These are phyloP conservation scores for Parnassius smintheus DNA, from an alignment of 2,888 invertebrate genomes.

Conservation along the genomic window DNA sequence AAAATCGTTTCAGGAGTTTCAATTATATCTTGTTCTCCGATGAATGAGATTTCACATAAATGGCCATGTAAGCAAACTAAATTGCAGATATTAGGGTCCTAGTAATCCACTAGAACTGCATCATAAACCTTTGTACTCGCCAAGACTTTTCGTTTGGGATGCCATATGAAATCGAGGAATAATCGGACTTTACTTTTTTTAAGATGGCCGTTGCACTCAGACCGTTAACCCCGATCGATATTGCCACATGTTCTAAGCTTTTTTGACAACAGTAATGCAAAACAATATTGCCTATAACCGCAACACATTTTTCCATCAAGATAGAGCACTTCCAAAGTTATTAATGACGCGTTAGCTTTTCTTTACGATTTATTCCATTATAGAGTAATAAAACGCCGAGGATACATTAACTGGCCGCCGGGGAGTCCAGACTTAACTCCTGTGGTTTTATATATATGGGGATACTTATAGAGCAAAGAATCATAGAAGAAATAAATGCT, in stretches of 20 bases:
- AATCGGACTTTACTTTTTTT: conserved; percentile 33
- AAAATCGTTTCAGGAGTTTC: conserved; percentile 24
- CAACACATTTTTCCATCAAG: conserved; percentile 11
- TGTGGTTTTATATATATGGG: no score
- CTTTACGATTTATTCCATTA: conserved; percentile 33
- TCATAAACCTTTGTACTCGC: conserved; percentile 5
- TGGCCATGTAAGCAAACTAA: conserved; percentile 27
- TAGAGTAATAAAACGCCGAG: conserved; percentile 35
- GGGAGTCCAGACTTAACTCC: no score
- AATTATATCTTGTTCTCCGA: conserved; percentile 31
- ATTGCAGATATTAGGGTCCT: conserved; percentile 25
- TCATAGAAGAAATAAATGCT: conserved; percentile 34
- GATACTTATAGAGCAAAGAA: no score
- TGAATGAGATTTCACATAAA: no score
- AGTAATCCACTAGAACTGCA: conserved; percentile 28
- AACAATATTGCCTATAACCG: not conserved
- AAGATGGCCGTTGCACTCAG: conserved; percentile 31
- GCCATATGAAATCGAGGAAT: conserved; percentile 21
- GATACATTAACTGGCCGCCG: conserved; percentile 2
- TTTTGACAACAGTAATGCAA: no score
- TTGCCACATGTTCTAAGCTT: no score
- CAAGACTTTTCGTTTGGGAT: not conserved
- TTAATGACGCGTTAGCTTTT: no score
- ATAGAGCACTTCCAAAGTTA: no score
- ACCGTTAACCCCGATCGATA: conserved; percentile 7